Evolutionary conservation across 2,888 invertebrate species (phyloP), one percentile per base, ranked within the genome.

Genomic region (Hypercompe scribonia): DNA sequence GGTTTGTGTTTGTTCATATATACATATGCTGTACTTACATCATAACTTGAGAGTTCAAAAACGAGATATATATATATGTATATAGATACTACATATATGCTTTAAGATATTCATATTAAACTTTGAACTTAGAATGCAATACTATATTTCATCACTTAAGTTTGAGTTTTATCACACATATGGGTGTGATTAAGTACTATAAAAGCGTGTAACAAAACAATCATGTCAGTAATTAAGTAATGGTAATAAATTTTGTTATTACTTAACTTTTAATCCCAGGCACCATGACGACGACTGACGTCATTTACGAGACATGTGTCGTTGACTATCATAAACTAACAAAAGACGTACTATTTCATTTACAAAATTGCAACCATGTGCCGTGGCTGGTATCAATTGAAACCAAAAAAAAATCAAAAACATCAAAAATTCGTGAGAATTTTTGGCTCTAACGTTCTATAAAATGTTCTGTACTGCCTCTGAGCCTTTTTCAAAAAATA

Each of bases 221-320:
- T 28, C 28, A 4, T 58, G 28, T 58, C 15, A 58, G 28, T 28
- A 28, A 58, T 58, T 11, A 58, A 58, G 15, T 58, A 58, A 15
- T 54, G 58, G n/a, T 15, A 15, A 18, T 7, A 61, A 31, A 7
- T 31, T 61, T 31, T 61, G 28, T 18, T 31, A 58, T 28, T 58
- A 58, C 5, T 15, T 31, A 28, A 31, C 4, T 31, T 15, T 31
- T 31, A 31, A 31, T 31, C 61, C 31, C 61, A 61, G 61, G 18
- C 28, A 61, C 31, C 61, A 18, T 18, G 31, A 61, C 18, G 42
- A 42, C 31, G 13, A 66, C 15, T 66, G 66, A 66, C 66, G 66
- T 66, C 66, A 66, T 46, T 39, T 31, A 10, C 28, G 39, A 42
- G 21, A 66, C 66, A 66, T 28, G 21, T 66, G 66, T 46, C 65